A percentile compares a stretch with the other conserved stretches of the same genome.
Evolutionary conservation across 2,888 invertebrate species (phyloP).

Genomic region (Agrotis clavis): DNA sequence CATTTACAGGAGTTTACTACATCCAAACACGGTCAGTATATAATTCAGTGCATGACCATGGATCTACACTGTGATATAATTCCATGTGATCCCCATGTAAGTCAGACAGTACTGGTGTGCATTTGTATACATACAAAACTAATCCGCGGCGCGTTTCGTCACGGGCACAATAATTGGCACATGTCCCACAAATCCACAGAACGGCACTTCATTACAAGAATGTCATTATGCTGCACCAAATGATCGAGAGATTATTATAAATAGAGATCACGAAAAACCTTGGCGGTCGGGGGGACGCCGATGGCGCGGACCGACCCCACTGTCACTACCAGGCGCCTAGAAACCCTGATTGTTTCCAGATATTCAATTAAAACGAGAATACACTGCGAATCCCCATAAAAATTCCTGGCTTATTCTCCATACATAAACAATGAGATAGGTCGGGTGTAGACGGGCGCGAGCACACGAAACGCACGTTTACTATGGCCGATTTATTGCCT

Average conservation of each 20-base stretch:
- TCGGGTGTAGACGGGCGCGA: constrained; percentile 89
- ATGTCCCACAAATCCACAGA: constrained; percentile 88
- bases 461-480: constrained; percentile 89
- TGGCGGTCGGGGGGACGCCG: constrained; percentile 81
- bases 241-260: constrained; percentile 89
- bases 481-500: constrained; percentile 88
- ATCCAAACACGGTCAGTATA: constrained; percentile 29
- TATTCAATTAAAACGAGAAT: constrained; percentile 82
- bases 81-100: constrained; percentile 69
- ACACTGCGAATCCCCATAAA: constrained; percentile 84
- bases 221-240: constrained; percentile 89
- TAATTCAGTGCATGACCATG: constrained; percentile 36
- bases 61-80: constrained; percentile 40
- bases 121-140: constrained; percentile 86
- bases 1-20: constrained; percentile 53
- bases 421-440: constrained; percentile 91
- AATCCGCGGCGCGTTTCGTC: constrained; percentile 82
- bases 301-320: constrained; percentile 73
- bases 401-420: constrained; percentile 89
- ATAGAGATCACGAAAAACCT: constrained; percentile 88
- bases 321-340: constrained; percentile 70
- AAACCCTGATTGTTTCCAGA: constrained; percentile 76
- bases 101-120: constrained; percentile 74
- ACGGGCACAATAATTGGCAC: constrained; percentile 88
- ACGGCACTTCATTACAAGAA: constrained; percentile 89